Base-by-base conservation (phyloP, 2,113 vertebrate species). In the Odocoileus hemionus region DNA sequence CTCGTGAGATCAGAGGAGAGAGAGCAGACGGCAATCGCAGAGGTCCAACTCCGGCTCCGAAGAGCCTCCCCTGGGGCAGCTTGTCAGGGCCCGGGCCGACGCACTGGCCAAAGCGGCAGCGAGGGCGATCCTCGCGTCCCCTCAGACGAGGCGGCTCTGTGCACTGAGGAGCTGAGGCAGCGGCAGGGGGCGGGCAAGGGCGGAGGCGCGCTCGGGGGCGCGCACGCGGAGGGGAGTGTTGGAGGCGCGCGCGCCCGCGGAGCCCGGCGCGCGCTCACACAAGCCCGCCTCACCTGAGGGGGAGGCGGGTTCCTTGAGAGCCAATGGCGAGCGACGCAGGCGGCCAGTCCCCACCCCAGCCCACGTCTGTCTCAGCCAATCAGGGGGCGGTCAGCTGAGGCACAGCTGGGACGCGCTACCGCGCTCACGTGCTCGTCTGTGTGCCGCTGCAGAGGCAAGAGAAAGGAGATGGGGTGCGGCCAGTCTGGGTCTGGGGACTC, bases 201-300 rank as follows among this genome's bases (percentile, higher is more conserved):
- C 97, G 97, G 97, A 45, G 92, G 92, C 96, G 98, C 98, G 91
- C 96, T 5, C 84, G 28, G 45, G 25, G 43, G 25, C n/a, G 57
- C 83, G 96, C 57, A 57, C 17, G 36, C 3, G 67, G 76, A 43
- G 74, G 57, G 39, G 50, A 15, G 87, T 17, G 57, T 67, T 39
- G 95, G 55, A 11, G 21, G 57, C 43, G 64, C 67, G 95, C 58
- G 28, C 30, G 28, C 86, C 87, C 61, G 70, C 82, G 39, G 16
- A 60, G 50, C 45, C 58, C 2, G 5, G 45, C 55, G 93, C 97
- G 93, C 96, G 95, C 86, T 64, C 96, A 64, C 91, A 95, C 97
- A 26, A 70, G 50, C 93, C 95, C 98, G 96, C 98, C 98, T 98
- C 98, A 98, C 98, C 98, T 98, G 98, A 98, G 98, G 97, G 61